These are phyloP conservation scores for Oligia fasciuncula DNA, from an alignment of 2,888 invertebrate species.

Conservation along the genomic window DNA sequence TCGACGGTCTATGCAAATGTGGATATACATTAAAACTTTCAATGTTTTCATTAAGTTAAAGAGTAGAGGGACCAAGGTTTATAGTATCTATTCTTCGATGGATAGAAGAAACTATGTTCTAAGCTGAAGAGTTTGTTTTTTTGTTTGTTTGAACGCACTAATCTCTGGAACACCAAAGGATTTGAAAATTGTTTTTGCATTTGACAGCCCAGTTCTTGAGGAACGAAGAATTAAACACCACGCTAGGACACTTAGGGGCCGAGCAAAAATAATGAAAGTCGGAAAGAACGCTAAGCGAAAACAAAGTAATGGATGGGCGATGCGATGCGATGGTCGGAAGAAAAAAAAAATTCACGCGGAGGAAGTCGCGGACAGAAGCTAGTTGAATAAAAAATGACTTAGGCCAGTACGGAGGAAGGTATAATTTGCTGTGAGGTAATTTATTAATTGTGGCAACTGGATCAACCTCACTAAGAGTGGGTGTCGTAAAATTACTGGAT, in stretches of 20 bases:
- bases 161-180: background rate
- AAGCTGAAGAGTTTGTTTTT: background rate
- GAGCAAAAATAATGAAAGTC: background rate
- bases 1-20: constrained; percentile 46
- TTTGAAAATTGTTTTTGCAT: background rate
- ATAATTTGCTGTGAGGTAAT: constrained; percentile 35
- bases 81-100: background rate
- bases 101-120: background rate
- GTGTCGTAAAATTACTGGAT: constrained; percentile 22
- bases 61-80: background rate
- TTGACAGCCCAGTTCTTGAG: background rate
- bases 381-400: background rate
- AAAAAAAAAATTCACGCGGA: no score
- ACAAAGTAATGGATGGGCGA: no score
- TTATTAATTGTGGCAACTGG: constrained; percentile 45
- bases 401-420: constrained; percentile 9
- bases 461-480: constrained; percentile 22
- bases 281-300: background rate
- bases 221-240: background rate
- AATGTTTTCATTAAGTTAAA: constrained; percentile 48
- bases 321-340: no score
- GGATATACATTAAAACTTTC: constrained; percentile 29
- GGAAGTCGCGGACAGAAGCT: no score
- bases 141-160: background rate
- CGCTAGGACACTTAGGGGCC: background rate